These are phyloP conservation scores for Pelecanoides urinatrix DNA, from an alignment of 2,113 vertebrate genomes.

Conservation along the genomic window DNA sequence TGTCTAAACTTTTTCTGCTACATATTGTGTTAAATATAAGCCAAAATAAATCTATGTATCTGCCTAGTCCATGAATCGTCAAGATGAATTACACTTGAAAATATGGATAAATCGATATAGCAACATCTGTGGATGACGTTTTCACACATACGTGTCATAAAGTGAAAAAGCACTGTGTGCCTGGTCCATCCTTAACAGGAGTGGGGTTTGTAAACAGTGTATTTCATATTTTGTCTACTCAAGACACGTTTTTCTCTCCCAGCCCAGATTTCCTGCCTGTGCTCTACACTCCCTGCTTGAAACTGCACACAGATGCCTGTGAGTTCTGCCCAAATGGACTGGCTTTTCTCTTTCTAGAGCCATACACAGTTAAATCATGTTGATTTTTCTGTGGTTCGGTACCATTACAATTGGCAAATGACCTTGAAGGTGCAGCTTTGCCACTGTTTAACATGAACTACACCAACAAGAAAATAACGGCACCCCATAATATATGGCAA, in stretches of 20 bases:
- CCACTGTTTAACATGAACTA: neutral
- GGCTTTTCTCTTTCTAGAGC: neutral
- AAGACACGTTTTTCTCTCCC: neutral
- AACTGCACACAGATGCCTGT: neutral
- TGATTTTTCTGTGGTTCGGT: neutral
- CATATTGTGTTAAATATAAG: neutral
- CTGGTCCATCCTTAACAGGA: neutral
- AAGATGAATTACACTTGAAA: neutral
- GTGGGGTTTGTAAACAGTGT: neutral
- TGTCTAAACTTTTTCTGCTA: neutral
- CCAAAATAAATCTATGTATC: neutral
- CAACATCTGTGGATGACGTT: neutral
- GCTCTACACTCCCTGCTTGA: neutral
- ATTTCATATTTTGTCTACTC: neutral
- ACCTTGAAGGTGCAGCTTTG: neutral
- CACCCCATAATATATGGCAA: neutral
- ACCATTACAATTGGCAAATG: neutral
- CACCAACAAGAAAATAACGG: neutral
- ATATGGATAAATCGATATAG: neutral
- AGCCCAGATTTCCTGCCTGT: neutral
- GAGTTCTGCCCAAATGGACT: neutral
- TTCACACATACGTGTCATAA: neutral
- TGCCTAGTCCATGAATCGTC: neutral
- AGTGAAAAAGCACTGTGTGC: neutral
- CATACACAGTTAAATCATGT: fast-evolving